These are phyloP conservation scores for Drosophila serrata DNA, from an alignment of 1,140 invertebrate species.

Conservation along the genomic window DNA sequence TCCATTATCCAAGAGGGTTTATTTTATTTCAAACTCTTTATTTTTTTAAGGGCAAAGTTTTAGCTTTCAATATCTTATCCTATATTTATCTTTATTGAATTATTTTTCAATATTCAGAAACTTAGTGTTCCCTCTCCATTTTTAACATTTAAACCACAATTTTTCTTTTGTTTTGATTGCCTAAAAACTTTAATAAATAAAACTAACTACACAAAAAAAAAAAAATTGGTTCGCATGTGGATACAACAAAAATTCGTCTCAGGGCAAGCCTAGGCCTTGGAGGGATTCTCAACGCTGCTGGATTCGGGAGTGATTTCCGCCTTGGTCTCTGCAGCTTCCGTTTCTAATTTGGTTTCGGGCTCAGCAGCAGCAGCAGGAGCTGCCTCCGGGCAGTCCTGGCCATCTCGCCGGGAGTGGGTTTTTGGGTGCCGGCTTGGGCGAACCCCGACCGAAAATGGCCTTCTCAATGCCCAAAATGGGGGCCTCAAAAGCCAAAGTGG, in stretches of 20 bases:
- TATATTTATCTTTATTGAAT: no score
- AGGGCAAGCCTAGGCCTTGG: conserved; percentile 50
- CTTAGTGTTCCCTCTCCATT: background rate
- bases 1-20: no score
- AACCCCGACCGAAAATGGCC: conserved; percentile 67
- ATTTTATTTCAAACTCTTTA: no score
- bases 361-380: conserved; percentile 4
- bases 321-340: background rate
- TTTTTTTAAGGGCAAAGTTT: no score
- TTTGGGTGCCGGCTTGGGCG: conserved; percentile 57
- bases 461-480: conserved; percentile 82
- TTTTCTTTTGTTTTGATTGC: conserved; percentile 4
- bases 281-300: conserved; percentile 51
- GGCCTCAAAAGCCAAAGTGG: conserved; percentile 78
- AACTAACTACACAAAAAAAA: conserved; percentile 57
- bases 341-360: background rate
- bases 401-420: conserved; percentile 51
- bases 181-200: conserved; percentile 56
- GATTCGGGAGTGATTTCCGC: conserved; percentile 39
- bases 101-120: no score
- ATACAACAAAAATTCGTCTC: conserved; percentile 33
- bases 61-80: no score
- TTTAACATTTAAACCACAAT: background rate
- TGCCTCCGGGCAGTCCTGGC: conserved; percentile 24
- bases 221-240: conserved; percentile 19